phyloP scores from a whole-genome alignment of 1,140 invertebrate species.

The Drosophila ohnishii region DNA sequence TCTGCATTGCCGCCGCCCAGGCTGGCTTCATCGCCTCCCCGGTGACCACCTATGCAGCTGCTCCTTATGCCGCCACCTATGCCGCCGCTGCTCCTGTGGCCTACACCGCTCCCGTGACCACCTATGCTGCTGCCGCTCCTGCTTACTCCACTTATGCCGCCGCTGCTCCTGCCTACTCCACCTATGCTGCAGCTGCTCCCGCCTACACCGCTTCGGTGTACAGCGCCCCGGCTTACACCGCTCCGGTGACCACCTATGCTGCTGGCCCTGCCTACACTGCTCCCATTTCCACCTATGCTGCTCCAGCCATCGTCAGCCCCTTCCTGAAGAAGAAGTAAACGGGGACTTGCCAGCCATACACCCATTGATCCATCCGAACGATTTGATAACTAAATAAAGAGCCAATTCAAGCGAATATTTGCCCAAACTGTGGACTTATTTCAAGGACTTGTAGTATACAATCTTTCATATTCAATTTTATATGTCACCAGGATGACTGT shows the following conservation, averaged over 20 bases:
- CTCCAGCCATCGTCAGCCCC: conserved; percentile 66
- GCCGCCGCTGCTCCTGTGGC: conserved; percentile 59
- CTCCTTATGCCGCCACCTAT: conserved; percentile 63
- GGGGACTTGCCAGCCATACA: neutral
- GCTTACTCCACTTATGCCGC: conserved; percentile 57
- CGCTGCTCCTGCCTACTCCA: conserved; percentile 60
- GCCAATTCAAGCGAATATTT: conserved; percentile 12
- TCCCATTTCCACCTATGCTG: conserved; percentile 55
- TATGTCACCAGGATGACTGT: neutral
- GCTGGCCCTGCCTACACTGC: conserved; percentile 40
- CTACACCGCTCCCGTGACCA: conserved; percentile 50
- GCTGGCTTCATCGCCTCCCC: conserved; percentile 66
- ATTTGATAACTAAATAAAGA: conserved; percentile 52
- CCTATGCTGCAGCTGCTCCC: conserved; percentile 62
- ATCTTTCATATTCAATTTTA: neutral
- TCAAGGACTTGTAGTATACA: neutral
- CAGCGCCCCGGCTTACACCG: conserved; percentile 54
- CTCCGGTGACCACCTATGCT: conserved; percentile 53
- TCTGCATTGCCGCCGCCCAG: conserved; percentile 72
- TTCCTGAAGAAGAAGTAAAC: conserved; percentile 76
- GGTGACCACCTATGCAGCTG: conserved; percentile 60
- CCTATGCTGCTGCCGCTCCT: conserved; percentile 38
- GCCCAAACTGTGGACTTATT: neutral
- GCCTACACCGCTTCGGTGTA: conserved; percentile 54
- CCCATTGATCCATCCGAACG: neutral